Percentiles rank a stretch among this genome's conserved stretches.
Evolutionary conservation across 1,140 invertebrate genomes (phyloP).

Genomic region (Holotrichia oblita): DNA sequence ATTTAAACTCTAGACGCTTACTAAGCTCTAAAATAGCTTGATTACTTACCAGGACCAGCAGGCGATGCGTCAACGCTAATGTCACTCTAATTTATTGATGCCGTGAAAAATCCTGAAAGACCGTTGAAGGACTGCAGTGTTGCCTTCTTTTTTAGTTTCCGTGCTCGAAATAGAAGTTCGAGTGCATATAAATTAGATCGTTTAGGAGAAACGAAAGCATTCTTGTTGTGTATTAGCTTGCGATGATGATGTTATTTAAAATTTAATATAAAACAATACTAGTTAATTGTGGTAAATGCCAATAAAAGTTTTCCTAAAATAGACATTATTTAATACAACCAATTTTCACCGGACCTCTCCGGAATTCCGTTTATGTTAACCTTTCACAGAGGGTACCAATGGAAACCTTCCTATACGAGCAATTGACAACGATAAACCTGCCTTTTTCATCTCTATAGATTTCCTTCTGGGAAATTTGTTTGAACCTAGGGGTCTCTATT

Average conservation of each 20-base stretch:
- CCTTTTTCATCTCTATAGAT: neutral
- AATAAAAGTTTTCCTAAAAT: too few relatives aligned
- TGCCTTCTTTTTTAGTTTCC: neutral
- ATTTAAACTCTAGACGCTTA: constrained; percentile 34
- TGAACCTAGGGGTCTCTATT: neutral
- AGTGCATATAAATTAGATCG: neutral
- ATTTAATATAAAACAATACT: too few relatives aligned
- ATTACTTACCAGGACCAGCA: constrained; percentile 4
- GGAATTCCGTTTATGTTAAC: too few relatives aligned
- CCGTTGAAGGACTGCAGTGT: neutral
- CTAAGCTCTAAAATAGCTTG: constrained; percentile 29
- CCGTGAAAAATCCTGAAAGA: neutral
- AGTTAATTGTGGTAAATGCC: too few relatives aligned
- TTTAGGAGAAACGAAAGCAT: neutral
- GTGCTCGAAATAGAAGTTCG: neutral
- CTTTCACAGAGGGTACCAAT: too few relatives aligned
- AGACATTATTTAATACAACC: too few relatives aligned
- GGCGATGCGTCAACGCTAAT: neutral
- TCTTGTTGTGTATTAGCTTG: too few relatives aligned
- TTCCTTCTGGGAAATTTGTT: neutral
- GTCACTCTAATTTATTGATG: constrained; percentile 18
- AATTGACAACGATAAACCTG: neutral
- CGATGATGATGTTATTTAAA: too few relatives aligned
- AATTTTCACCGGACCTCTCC: too few relatives aligned
- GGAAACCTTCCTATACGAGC: neutral